phyloP scores from a whole-genome alignment of 2,113 vertebrate species.

The Leuciscus idus region DNA sequence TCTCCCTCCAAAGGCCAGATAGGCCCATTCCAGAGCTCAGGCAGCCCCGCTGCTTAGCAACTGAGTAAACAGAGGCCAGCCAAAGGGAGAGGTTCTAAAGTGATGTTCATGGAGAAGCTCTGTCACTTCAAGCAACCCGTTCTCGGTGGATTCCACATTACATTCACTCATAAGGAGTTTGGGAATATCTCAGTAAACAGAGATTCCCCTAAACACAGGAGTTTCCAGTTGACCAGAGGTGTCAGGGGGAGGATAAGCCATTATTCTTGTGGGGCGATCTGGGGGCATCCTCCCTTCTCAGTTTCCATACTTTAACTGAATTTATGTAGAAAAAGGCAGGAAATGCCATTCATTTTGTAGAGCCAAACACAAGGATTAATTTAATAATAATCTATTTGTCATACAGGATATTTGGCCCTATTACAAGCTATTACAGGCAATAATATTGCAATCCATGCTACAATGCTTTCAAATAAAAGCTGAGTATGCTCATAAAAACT shows the following conservation, averaged over 20 bases:
- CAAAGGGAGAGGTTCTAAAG: slow-evolving; percentile 60
- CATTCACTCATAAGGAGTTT: not conserved
- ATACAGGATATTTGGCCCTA: slow-evolving; percentile 5
- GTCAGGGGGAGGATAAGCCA: not conserved
- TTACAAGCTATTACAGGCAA: slow-evolving; percentile 5
- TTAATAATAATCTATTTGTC: slow-evolving; percentile 23
- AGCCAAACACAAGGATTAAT: not conserved
- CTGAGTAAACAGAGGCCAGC: slow-evolving; percentile 69
- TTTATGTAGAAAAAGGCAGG: not conserved
- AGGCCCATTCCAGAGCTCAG: slow-evolving; percentile 67
- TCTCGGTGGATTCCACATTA: slow-evolving; percentile 13
- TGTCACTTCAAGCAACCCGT: not conserved
- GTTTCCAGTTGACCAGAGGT: slow-evolving; percentile 17
- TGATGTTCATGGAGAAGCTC: slow-evolving; percentile 18
- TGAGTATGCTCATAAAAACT: slow-evolving; percentile 1
- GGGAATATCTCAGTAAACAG: slow-evolving; percentile 17
- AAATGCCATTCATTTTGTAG: slow-evolving; percentile 8
- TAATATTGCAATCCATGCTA: not conserved
- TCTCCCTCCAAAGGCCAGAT: slow-evolving; percentile 50
- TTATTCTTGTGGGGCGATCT: not conserved
- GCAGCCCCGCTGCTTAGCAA: slow-evolving; percentile 68
- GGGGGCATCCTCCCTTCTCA: not conserved
- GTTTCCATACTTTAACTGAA: slow-evolving; percentile 5
- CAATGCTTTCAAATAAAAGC: slow-evolving; percentile 4
- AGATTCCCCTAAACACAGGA: not conserved